A percentile compares a stretch with the other conserved stretches of the same genome.
Conservation (phyloP, 2,113 vertebrate genomes). For the Climacteris rufus region DNA sequence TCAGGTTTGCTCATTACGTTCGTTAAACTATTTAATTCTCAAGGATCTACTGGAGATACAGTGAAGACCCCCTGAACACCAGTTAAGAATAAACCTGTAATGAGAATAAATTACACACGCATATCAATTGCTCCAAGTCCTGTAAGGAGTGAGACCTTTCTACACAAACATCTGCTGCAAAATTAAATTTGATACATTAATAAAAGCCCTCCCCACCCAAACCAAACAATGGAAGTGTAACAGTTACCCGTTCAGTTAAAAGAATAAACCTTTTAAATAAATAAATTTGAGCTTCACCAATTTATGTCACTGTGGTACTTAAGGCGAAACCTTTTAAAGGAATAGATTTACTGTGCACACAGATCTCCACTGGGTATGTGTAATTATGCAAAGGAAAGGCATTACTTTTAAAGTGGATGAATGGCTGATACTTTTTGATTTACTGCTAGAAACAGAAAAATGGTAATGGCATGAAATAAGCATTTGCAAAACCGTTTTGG, state of each 20-base stretch:
- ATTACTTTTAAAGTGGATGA: constrained; percentile 78
- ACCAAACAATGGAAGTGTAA: constrained; percentile 64
- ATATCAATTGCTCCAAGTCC: constrained; percentile 57
- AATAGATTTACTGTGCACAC: constrained; percentile 73
- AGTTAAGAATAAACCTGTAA: constrained; percentile 67
- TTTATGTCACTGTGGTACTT: constrained; percentile 75
- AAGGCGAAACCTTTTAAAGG: constrained; percentile 76
- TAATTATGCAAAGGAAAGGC: constrained; percentile 75
- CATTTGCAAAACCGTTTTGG: constrained; percentile 71
- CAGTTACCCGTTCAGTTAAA: constrained; percentile 68
- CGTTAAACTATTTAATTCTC: constrained; percentile 49
- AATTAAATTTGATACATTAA: constrained; percentile 69
- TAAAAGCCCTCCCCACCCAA: constrained; percentile 43
- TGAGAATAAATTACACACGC: constrained; percentile 64
- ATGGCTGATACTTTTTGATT: constrained; percentile 77
- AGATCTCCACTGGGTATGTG: constrained; percentile 69
- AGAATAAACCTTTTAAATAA: constrained; percentile 80
- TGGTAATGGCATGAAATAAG: constrained; percentile 76
- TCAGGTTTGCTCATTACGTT: constrained; percentile 37
- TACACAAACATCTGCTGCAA: constrained; percentile 60
- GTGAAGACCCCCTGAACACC: constrained; percentile 34
- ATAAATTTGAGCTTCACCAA: constrained; percentile 72
- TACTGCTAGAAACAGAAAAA: constrained; percentile 74
- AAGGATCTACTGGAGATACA: constrained; percentile 17
- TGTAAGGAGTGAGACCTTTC: constrained; percentile 41